phyloP scores from a whole-genome alignment of 2,797 vertebrate genomes.

The Siniperca scherzeri region DNA sequence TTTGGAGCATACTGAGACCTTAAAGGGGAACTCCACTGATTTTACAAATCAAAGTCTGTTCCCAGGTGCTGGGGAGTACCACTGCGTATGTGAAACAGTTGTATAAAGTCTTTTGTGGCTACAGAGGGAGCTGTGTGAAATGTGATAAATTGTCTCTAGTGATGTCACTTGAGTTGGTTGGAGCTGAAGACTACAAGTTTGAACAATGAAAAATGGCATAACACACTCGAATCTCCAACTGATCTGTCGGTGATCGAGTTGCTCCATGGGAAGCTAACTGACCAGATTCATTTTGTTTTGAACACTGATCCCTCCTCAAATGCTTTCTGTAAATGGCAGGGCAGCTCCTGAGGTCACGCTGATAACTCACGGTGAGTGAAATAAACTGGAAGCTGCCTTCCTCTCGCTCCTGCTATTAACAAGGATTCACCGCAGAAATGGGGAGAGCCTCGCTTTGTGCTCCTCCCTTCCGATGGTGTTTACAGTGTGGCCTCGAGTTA shows the following conservation, averaged over 20 bases:
- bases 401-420: conserved; percentile 8
- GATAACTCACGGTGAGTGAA: background rate
- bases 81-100: background rate
- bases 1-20: background rate
- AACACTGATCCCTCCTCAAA: background rate
- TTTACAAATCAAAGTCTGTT: background rate
- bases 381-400: background rate
- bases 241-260: too few relatives aligned
- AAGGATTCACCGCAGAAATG: conserved; percentile 32
- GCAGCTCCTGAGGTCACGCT: background rate
- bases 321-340: background rate
- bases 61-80: background rate
- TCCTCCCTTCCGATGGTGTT: conserved; percentile 28
- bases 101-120: background rate
- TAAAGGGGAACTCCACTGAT: background rate
- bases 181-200: background rate
- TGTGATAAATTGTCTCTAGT: background rate
- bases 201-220: background rate
- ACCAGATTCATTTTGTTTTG: background rate
- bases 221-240: too few relatives aligned
- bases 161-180: too few relatives aligned
- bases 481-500: conserved; percentile 1
- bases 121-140: background rate
- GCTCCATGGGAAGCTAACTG: background rate
- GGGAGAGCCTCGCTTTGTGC: conserved; percentile 15